These are phyloP conservation scores for Bubo scandiacus DNA, from an alignment of 2,113 vertebrate genomes.

Conservation along the genomic window DNA sequence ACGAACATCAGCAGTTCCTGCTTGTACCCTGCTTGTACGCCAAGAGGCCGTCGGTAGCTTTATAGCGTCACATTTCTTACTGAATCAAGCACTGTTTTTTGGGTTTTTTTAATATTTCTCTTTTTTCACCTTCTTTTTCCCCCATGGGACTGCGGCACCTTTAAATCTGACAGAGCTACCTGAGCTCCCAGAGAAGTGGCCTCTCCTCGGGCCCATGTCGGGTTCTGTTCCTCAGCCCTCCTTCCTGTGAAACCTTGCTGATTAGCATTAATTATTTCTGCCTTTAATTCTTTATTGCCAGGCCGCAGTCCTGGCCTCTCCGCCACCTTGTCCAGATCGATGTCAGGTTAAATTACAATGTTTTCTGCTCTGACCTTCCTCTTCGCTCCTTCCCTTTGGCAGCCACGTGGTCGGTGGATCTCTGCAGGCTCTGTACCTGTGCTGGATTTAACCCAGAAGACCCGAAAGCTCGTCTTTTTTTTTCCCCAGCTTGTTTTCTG, in stretches of 20 bases:
- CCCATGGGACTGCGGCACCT: no score
- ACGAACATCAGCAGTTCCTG: background rate
- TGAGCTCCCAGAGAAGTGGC: rapidly evolving
- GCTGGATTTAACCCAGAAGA: rapidly evolving
- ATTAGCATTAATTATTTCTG: background rate
- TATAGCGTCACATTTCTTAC: rapidly evolving
- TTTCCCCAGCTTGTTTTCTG: background rate
- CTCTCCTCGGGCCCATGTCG: rapidly evolving
- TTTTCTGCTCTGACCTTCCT: background rate
- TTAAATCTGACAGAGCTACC: background rate
- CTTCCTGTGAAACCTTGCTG: background rate
- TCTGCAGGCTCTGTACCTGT: background rate
- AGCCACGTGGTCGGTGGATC: rapidly evolving
- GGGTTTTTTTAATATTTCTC: background rate
- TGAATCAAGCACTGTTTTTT: no score
- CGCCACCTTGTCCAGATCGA: rapidly evolving
- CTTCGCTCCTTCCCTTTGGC: background rate
- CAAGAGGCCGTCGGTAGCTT: background rate
- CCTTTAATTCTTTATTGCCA: background rate
- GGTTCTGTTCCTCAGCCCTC: background rate
- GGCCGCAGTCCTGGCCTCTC: background rate
- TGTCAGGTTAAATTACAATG: background rate
- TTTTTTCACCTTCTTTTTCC: background rate
- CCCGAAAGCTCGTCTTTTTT: rapidly evolving
- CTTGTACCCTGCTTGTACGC: background rate